Percentiles rank a stretch among this genome's conserved stretches.
Conservation (phyloP, 2,113 vertebrate species). For the Axis porcinus region DNA sequence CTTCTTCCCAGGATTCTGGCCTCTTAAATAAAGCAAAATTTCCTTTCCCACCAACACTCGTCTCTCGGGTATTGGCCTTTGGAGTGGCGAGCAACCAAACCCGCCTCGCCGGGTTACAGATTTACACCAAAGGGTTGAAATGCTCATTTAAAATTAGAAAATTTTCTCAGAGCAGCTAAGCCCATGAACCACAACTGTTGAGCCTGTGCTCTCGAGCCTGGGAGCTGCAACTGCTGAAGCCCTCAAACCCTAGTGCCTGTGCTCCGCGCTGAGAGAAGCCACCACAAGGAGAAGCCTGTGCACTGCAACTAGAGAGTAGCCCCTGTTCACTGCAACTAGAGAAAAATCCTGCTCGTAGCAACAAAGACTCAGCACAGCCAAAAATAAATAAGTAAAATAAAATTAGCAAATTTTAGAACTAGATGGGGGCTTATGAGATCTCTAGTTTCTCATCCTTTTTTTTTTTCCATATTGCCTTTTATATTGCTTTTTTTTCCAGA, state of each 20-base stretch:
- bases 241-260: background rate
- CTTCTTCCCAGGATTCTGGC: background rate
- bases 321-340: background rate
- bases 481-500: background rate
- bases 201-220: background rate
- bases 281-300: background rate
- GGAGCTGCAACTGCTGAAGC: background rate
- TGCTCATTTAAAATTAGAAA: background rate
- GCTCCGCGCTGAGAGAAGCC: background rate
- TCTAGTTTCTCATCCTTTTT: background rate
- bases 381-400: background rate
- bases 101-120: accelerated
- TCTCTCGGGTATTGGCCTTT: background rate
- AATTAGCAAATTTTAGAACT: background rate
- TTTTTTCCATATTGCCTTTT: background rate
- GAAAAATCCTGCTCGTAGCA: background rate
- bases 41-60: background rate
- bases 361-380: background rate
- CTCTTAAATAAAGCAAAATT: background rate
- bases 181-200: background rate
- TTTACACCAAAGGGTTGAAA: background rate
- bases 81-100: background rate
- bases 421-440: background rate
- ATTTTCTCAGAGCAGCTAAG: background rate
- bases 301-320: background rate